A percentile compares a stretch with the other conserved stretches of the same genome.
Conservation (phyloP, 2,797 vertebrate species). For the Lutjanus argentimaculatus region DNA sequence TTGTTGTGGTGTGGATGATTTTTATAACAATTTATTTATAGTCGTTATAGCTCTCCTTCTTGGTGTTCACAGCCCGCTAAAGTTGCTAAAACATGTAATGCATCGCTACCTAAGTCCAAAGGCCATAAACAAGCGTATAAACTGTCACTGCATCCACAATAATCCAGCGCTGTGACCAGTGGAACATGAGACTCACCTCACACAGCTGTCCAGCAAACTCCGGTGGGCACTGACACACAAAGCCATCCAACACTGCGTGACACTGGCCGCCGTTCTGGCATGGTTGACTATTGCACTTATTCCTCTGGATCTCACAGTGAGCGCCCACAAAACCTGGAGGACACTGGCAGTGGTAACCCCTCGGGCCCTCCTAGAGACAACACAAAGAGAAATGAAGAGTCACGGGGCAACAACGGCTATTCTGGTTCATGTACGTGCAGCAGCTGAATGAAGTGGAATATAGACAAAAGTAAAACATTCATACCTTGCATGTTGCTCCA, state of each 20-base stretch:
- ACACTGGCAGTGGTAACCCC: slow-evolving; percentile 90
- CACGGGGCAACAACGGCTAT: neutral
- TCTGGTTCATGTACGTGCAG: neutral
- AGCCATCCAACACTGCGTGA: slow-evolving; percentile 86
- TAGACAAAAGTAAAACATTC: neutral
- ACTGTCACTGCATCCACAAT: neutral
- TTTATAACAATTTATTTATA: too few species aligned
- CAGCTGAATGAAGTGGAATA: neutral
- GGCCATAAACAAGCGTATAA: slow-evolving; percentile 3
- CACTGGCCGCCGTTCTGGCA: slow-evolving; percentile 92
- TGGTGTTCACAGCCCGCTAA: too few species aligned
- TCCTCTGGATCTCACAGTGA: slow-evolving; percentile 90
- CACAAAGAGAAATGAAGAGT: neutral
- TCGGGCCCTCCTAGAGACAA: slow-evolving; percentile 84
- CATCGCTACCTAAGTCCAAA: neutral
- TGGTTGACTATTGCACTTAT: slow-evolving; percentile 89
- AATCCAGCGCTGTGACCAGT: slow-evolving; percentile 2
- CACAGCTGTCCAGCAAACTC: slow-evolving; percentile 91
- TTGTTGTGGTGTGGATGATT: too few species aligned
- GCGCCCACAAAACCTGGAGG: slow-evolving; percentile 89
- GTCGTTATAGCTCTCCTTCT: too few species aligned
- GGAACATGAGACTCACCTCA: slow-evolving; percentile 88
- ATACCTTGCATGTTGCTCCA: slow-evolving; percentile 94
- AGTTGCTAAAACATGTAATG: too few species aligned
- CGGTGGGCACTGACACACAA: slow-evolving; percentile 90